Evolutionary conservation across 2,797 vertebrate species (phyloP).

Genomic region (Anas capensis): DNA sequence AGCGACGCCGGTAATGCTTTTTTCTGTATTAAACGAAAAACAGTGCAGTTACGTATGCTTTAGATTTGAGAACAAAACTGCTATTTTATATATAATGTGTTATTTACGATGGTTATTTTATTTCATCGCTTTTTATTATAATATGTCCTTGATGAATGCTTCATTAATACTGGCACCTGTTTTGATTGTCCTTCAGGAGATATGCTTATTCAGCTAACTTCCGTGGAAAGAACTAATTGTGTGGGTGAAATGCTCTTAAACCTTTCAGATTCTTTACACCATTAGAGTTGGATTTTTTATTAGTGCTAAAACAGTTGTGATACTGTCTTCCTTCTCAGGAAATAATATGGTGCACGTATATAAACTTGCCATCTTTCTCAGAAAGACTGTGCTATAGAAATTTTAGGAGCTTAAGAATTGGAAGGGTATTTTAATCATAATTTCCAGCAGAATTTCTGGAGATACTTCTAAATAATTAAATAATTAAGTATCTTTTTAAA

Average conservation of each 20-base stretch:
- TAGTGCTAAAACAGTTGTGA: background rate
- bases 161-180: background rate
- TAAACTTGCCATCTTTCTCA: background rate
- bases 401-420: background rate
- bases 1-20: conserved; percentile 89
- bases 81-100: background rate
- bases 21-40: background rate
- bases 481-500: background rate
- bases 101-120: background rate
- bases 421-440: background rate
- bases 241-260: background rate
- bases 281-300: fast-evolving
- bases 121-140: background rate
- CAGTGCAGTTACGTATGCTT: background rate
- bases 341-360: fast-evolving
- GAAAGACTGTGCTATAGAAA: background rate
- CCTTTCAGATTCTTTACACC: background rate
- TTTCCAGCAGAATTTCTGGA: background rate
- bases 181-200: background rate
- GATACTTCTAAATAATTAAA: background rate
- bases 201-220: background rate
- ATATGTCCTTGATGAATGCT: background rate
- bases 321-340: background rate
- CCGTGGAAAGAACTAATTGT: background rate
- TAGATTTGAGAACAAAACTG: background rate